Evolutionary conservation across 2,888 invertebrate genomes (phyloP).

Genomic region (Ophonus ardosiacus): DNA sequence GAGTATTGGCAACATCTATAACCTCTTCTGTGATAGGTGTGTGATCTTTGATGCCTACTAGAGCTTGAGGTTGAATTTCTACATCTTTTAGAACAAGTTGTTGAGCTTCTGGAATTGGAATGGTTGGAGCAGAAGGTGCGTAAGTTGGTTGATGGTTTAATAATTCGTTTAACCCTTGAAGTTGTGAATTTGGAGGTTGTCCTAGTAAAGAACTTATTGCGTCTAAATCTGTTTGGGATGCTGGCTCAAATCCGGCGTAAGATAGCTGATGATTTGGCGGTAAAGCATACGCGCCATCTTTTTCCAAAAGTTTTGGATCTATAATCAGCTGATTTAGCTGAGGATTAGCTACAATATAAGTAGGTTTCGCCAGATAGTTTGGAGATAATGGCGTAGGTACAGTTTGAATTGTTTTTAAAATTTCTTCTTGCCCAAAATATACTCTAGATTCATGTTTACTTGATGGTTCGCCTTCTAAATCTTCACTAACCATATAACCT

Average conservation of each 20-base stretch:
- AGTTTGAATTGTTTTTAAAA: constrained; percentile 45
- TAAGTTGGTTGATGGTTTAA: constrained; percentile 67
- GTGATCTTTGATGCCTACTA: constrained; percentile 71
- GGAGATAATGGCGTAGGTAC: constrained; percentile 18
- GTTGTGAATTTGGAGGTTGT: constrained; percentile 76
- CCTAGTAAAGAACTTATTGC: constrained; percentile 77
- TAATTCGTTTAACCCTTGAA: constrained; percentile 77
- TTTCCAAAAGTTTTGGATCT: constrained; percentile 40
- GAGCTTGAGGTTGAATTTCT: constrained; percentile 8
- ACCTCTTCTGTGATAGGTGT: constrained; percentile 77
- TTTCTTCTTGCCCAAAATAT: constrained; percentile 49
- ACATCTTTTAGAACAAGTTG: not conserved
- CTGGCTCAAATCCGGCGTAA: constrained; percentile 39
- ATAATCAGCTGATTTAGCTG: constrained; percentile 13
- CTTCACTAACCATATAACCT: constrained; percentile 49
- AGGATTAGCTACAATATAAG: constrained; percentile 51
- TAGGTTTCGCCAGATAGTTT: constrained; percentile 58
- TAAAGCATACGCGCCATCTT: constrained; percentile 16
- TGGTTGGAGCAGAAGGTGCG: constrained; percentile 1
- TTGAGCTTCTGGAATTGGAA: constrained; percentile 12
- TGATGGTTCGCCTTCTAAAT: constrained; percentile 53
- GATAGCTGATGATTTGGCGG: constrained; percentile 37
- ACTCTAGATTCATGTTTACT: constrained; percentile 34
- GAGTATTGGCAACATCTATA: constrained; percentile 75
- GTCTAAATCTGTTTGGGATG: constrained; percentile 70